A percentile compares a stretch with the other conserved stretches of the same genome.
Conservation (phyloP, 2,888 invertebrate genomes). For the Unio pictorum region DNA sequence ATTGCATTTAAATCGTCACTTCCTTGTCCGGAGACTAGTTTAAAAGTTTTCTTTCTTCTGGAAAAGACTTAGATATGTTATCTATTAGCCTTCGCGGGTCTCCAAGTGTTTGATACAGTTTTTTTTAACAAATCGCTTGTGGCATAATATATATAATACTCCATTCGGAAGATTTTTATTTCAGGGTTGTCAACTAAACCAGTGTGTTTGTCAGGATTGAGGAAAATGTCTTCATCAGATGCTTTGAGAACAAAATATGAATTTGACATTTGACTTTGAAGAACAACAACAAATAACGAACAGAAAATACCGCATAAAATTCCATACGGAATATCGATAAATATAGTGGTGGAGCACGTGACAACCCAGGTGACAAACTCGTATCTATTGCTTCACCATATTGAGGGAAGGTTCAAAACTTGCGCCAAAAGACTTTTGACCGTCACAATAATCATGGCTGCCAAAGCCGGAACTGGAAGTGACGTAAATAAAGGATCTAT, state of each 20-base stretch:
- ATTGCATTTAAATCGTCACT: too few species aligned
- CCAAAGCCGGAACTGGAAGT: slow-evolving; percentile 67
- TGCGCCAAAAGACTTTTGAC: slow-evolving; percentile 75
- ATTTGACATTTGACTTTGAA: slow-evolving; percentile 42
- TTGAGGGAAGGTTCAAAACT: slow-evolving; percentile 78
- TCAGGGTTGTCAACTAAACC: slow-evolving; percentile 11
- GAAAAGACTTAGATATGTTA: too few species aligned
- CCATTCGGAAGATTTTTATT: slow-evolving; percentile 22
- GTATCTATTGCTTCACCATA: slow-evolving; percentile 83
- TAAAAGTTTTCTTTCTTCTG: too few species aligned
- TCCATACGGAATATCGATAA: slow-evolving; percentile 60
- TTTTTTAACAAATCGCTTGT: slow-evolving; percentile 28
- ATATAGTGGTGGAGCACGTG: slow-evolving; percentile 47
- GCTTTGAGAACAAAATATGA: slow-evolving; percentile 2
- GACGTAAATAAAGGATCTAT: slow-evolving; percentile 60
- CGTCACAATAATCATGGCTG: slow-evolving; percentile 71
- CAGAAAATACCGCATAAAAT: slow-evolving; percentile 52
- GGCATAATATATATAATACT: slow-evolving; percentile 25
- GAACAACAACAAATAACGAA: slow-evolving; percentile 46
- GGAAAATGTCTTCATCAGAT: neutral
- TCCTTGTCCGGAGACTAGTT: too few species aligned
- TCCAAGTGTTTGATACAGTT: slow-evolving; percentile 13
- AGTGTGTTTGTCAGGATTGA: slow-evolving; percentile 6
- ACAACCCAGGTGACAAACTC: slow-evolving; percentile 77
- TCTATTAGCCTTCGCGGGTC: slow-evolving; percentile 9